Base-by-base conservation (phyloP, 1,140 invertebrate species). In the Drosophila tristis region DNA sequence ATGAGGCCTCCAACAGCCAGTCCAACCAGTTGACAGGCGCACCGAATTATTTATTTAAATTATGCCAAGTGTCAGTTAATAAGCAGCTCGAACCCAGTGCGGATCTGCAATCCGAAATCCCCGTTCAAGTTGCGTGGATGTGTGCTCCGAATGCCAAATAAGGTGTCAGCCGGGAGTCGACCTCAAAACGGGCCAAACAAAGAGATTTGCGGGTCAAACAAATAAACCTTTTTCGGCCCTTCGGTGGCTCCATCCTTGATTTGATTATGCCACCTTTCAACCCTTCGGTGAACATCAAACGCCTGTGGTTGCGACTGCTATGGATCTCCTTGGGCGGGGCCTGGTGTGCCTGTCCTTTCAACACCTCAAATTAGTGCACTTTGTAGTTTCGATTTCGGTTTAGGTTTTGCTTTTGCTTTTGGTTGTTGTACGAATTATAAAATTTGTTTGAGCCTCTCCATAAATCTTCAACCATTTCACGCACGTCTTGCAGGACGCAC, bases 311-410 rank as follows among this genome's bases (percentile, higher is more conserved):
- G 5, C 29, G 20, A 1, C 20, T 20, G n/a, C 39, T 23, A 9
- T 26, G 23, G 42, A 8, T n/a, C 15, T 15, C 5, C 7, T 16
- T 25, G 16, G 39, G 39, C 4, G 23, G 23, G 23, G 23, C 23
- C n/a, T n/a, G n/a, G 3, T 25, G 20, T 4, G 35, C 59, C 45
- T 64, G 55, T 60, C 66, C 53, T 68, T 73, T 81, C 62, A 55
- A 87, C 82, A 87, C 82, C 82, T 87, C 66, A 82, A 87, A 87
- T 87, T 87, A 87, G 82, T 87, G 74, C 70, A 87, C 78, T 82
- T 87, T 87, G 82, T 87, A 87, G 82, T 87, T 87, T 82, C 66
- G 48, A 57, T 62, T 65, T 63, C 56, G 49, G 13, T 47, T 67
- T 39, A 0, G 51, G 13, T 20, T 54, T 54, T 23, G 29, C 8